Conservation (phyloP, 2,888 invertebrate species). For the Megalurothrips usitatus region DNA sequence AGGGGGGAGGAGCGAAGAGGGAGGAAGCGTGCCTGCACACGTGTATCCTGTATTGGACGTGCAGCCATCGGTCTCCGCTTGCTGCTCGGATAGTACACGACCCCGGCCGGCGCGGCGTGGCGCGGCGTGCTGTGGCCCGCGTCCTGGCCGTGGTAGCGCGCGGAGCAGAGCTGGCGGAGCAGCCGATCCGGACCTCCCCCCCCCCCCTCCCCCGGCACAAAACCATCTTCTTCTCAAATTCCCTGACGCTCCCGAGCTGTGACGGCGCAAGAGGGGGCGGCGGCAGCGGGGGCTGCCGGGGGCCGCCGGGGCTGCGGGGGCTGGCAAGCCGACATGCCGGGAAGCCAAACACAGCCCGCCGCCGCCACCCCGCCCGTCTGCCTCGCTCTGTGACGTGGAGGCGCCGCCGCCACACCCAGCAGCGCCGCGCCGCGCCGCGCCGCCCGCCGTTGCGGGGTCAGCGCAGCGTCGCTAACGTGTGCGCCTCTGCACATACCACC, state of each 20-base stretch:
- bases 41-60: too few species aligned
- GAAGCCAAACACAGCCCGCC: neutral
- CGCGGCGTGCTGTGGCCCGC: too few species aligned
- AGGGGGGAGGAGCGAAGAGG: too few species aligned
- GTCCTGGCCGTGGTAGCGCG: too few species aligned
- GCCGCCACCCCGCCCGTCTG: neutral
- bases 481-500: too few species aligned
- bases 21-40: too few species aligned
- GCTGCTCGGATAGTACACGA: too few species aligned
- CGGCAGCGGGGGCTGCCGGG: neutral
- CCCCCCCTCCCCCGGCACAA: neutral
- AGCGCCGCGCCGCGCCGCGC: neutral
- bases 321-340: neutral
- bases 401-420: neutral
- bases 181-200: too few species aligned
- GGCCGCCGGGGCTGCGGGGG: neutral
- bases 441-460: neutral
- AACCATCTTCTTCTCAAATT: conserved; percentile 11
- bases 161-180: too few species aligned
- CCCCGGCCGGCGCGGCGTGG: too few species aligned
- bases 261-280: neutral
- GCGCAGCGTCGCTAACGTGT: too few species aligned
- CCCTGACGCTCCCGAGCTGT: neutral
- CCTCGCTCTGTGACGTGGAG: neutral
- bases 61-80: too few species aligned